Evolutionary conservation across 2,113 vertebrate genomes (phyloP).

Genomic region (Vireo altiloquus): DNA sequence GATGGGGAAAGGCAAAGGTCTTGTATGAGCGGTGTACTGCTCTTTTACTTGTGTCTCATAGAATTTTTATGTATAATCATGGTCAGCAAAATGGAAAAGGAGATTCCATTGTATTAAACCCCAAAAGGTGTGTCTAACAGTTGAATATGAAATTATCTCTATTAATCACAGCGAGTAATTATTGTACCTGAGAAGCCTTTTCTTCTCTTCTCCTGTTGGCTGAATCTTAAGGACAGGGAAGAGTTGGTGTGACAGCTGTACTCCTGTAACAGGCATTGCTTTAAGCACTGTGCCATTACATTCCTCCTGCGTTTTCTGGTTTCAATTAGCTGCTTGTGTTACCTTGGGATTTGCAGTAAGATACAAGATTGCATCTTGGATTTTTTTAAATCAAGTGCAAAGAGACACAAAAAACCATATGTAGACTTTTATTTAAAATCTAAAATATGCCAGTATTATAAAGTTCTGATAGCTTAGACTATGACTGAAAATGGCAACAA

Average conservation of each 20-base stretch:
- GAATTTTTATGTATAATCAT: neutral
- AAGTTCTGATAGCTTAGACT: neutral
- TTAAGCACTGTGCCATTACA: neutral
- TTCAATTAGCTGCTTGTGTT: neutral
- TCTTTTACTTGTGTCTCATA: neutral
- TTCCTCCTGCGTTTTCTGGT: neutral
- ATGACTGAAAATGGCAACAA: neutral
- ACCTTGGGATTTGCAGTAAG: neutral
- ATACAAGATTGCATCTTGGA: neutral
- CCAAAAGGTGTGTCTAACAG: neutral
- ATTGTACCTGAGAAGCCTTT: neutral
- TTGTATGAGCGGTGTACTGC: neutral
- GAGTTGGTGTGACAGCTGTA: neutral
- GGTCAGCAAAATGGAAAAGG: neutral
- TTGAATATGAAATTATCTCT: neutral
- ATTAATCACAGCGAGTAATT: neutral
- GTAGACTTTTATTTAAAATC: neutral
- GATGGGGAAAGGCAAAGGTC: neutral
- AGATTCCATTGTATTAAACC: neutral
- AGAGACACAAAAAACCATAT: neutral
- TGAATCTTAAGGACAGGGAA: neutral
- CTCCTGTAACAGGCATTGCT: neutral
- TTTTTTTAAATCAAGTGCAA: neutral
- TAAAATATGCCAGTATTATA: neutral
- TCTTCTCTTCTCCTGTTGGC: neutral